Evolutionary conservation across 2,888 invertebrate species (phyloP).

Genomic region (Himalopsyche japonica): DNA sequence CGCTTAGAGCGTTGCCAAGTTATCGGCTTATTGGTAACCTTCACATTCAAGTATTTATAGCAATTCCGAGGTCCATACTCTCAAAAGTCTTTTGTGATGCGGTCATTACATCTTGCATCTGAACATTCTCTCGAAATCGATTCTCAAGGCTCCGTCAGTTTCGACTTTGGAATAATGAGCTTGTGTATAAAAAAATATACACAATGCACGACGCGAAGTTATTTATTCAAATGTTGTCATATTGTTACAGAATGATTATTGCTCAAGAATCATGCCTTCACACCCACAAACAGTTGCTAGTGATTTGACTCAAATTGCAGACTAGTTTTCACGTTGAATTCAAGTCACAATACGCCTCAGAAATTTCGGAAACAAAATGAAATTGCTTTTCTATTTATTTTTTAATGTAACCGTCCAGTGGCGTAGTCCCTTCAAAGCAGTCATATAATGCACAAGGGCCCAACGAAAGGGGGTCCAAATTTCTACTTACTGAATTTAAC

Average conservation of each 20-base stretch:
- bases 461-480: no score
- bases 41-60: not conserved
- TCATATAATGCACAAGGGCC: no score
- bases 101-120: slow-evolving; percentile 8
- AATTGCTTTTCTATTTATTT: no score
- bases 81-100: slow-evolving; percentile 2
- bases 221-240: slow-evolving; percentile 3
- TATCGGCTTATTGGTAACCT: not conserved
- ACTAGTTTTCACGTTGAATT: not conserved
- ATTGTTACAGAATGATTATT: not conserved
- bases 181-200: not conserved
- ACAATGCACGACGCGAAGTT: not conserved
- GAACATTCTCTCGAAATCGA: not conserved
- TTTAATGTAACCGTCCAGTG: no score
- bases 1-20: not conserved
- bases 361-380: not conserved
- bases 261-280: not conserved
- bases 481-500: no score
- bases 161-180: not conserved
- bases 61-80: slow-evolving; percentile 24
- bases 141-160: not conserved
- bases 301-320: not conserved
- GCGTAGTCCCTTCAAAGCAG: no score
- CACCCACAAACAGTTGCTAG: not conserved
- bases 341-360: not conserved